These are phyloP conservation scores for Lepilemur septentrionalis DNA, from an alignment of 2,797 vertebrate genomes.

Conservation along the genomic window DNA sequence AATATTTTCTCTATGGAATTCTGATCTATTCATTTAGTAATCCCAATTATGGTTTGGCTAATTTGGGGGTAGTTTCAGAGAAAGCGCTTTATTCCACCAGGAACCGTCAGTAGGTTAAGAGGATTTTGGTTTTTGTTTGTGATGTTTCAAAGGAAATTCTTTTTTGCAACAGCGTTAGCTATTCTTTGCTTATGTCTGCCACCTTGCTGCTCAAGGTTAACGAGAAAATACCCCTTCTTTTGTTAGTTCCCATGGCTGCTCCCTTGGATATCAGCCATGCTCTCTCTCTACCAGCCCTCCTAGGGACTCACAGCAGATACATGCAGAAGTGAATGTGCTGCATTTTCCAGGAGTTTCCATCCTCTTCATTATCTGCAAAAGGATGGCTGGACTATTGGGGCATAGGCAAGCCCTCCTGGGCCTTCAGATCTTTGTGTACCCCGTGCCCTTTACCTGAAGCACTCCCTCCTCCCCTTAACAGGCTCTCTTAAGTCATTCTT, in stretches of 20 bases:
- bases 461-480: neutral
- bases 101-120: slow-evolving; percentile 72
- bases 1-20: slow-evolving; percentile 82
- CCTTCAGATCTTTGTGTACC: neutral
- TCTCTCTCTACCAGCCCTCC: slow-evolving; percentile 50
- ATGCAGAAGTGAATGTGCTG: neutral
- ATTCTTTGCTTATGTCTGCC: slow-evolving; percentile 70
- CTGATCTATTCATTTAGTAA: slow-evolving; percentile 81
- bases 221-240: slow-evolving; percentile 75
- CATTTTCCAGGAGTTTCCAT: neutral
- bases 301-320: neutral
- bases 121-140: slow-evolving; percentile 78
- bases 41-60: slow-evolving; percentile 76
- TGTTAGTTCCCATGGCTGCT: slow-evolving; percentile 67
- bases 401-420: neutral
- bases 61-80: slow-evolving; percentile 49
- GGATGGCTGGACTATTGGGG: neutral
- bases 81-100: slow-evolving; percentile 72
- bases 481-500: neutral
- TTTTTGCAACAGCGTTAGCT: slow-evolving; percentile 75
- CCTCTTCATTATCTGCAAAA: neutral
- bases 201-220: slow-evolving; percentile 63
- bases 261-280: slow-evolving; percentile 52
- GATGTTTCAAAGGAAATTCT: slow-evolving; percentile 79
- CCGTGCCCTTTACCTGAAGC: neutral